Base-by-base conservation (phyloP, 2,113 vertebrate species). In the Paralichthys olivaceus region DNA sequence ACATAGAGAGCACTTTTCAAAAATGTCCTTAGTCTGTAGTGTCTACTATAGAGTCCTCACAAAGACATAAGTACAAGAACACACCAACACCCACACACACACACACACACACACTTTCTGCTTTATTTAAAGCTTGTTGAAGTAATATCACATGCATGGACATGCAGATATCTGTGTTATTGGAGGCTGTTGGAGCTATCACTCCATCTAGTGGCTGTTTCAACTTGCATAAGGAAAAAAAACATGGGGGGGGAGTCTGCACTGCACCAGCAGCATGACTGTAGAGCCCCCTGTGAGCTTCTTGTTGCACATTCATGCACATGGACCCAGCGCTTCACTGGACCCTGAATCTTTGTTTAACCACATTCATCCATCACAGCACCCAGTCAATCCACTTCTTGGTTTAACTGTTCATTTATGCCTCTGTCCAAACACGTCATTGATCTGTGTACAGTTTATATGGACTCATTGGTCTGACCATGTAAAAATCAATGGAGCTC, bases 191-290 rank as follows among this genome's bases (percentile, higher is more conserved):
- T 85, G 68, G 83, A 78, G 77, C 81, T 69, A 69, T 89, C 25
- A 72, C 86, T 80, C 89, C 89, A 90, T 88, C 90, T 91, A 86
- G 88, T 93, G 91, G 88, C 22, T 26, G 65, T 45, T 69, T 64
- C 11, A 40, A 73, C 49, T 40, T 22, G 29, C 34, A 63, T 28
- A 43, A 22, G n/a, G 11, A 7, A 8, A 9, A 4, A 22, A 58
- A 62, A 43, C 51, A 32, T 5, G 23, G 20, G 40, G 60, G n/a
- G 45, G 45, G 45, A 15, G 45, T 60, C 77, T 84, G 77, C 83
- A 55, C 73, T 75, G 83, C 66, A 56, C 51, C 68, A 73, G 63
- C 63, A 63, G 71, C 57, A 20, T 37, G 53, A 5, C 66, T 45
- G 73, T 28, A 7, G 49, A 51, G 69, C 57, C 69, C 45, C 53